Conservation (phyloP, 1,140 invertebrate genomes). For the Sipha flava region DNA sequence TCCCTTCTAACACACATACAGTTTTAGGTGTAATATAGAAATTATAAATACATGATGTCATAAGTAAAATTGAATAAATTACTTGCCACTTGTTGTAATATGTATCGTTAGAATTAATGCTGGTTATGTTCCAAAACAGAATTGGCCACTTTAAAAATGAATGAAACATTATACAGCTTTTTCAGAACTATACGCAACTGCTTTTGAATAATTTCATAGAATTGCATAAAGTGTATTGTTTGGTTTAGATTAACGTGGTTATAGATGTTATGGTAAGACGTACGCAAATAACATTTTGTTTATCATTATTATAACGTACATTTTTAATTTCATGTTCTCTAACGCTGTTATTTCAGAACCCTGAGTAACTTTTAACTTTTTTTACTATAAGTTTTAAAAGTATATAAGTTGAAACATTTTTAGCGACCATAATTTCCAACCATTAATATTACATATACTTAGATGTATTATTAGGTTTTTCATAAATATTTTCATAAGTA, state of each 20-base stretch:
- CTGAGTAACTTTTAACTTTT: too few species aligned
- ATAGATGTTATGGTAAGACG: background rate
- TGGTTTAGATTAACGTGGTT: background rate
- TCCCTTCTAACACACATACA: background rate
- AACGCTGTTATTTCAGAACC: too few species aligned
- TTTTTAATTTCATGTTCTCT: too few species aligned
- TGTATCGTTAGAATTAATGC: background rate
- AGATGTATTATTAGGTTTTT: too few species aligned
- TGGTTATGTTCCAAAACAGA: background rate
- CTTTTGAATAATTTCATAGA: background rate
- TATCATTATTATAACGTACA: too few species aligned
- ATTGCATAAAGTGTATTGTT: background rate
- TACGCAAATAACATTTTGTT: too few species aligned
- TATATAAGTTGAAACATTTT: too few species aligned
- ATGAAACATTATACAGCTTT: background rate
- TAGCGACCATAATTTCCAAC: too few species aligned
- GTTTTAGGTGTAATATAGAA: background rate
- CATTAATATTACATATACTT: too few species aligned
- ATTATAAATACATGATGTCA: background rate
- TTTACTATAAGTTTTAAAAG: too few species aligned
- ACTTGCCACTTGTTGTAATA: background rate
- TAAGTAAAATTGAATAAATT: background rate
- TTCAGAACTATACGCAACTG: background rate
- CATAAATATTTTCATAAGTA: too few species aligned
- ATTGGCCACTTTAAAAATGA: background rate